A percentile compares a stretch with the other conserved stretches of the same genome.
These are phyloP conservation scores for Palythoa grandiflora DNA, from an alignment of 92 coral and sea anemone genomes.

Conservation along the genomic window DNA sequence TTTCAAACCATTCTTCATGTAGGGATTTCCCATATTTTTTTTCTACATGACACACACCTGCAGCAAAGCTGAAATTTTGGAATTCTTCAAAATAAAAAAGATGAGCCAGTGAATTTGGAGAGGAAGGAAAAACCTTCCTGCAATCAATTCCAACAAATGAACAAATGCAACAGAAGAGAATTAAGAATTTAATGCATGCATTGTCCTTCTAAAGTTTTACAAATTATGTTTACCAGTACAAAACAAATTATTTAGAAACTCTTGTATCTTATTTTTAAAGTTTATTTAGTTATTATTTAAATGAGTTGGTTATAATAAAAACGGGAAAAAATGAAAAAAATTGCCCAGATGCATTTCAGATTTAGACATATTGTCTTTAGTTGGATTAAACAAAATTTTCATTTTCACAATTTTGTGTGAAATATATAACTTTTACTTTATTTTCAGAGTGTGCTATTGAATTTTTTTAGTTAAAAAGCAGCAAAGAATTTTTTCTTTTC, in stretches of 20 bases:
- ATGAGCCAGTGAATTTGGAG: no score
- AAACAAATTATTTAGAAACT: slow-evolving; percentile 19
- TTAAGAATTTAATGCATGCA: background rate
- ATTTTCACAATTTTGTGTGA: background rate
- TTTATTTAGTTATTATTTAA: slow-evolving; percentile 37
- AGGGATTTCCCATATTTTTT: no score
- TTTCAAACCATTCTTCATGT: no score
- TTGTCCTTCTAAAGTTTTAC: background rate
- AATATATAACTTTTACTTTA: background rate
- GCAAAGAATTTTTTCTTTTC: background rate
- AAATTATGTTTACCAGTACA: background rate
- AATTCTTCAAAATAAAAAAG: no score
- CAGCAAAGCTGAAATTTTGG: no score
- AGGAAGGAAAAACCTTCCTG: no score
- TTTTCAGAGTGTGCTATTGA: slow-evolving; percentile 3
- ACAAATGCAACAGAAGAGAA: no score
- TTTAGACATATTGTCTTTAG: background rate
- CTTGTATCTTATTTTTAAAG: background rate
- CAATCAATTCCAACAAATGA: no score
- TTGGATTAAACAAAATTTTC: background rate
- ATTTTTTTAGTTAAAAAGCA: background rate
- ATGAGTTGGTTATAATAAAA: background rate
- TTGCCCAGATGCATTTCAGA: background rate
- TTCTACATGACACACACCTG: no score
- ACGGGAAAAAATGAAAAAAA: background rate